Evolutionary conservation across 1,140 invertebrate genomes (phyloP).

Genomic region (fruit fly (Drosophila melanogaster)): Release_6_plus_ISO1_MT NT_037436.4:4268501-4269000

Average conservation of each 20-base stretch:
- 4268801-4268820: constrained; percentile 1
- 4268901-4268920: too few relatives aligned
- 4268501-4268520: constrained; percentile 11
- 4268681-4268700: constrained; percentile 38
- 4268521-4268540: constrained; percentile 9
- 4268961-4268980: too few relatives aligned
- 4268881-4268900: too few relatives aligned
- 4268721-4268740: constrained; percentile 37
- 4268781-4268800: not conserved
- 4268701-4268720: constrained; percentile 53
- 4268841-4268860: too few relatives aligned
- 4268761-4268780: constrained; percentile 52
- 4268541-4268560: too few relatives aligned
- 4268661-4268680: constrained; percentile 69
- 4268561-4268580: not conserved
- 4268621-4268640: constrained; percentile 68
- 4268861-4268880: too few relatives aligned
- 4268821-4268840: not conserved
- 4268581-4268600: not conserved
- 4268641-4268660: constrained; percentile 61
- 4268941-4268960: not conserved
- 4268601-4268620: constrained; percentile 36
- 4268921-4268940: too few relatives aligned
- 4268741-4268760: constrained; percentile 73
- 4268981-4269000: not conserved